Conservation (phyloP, 30 jellyfish, hydroid and myxozoan genomes). For the Clytia hemisphaerica region DNA sequence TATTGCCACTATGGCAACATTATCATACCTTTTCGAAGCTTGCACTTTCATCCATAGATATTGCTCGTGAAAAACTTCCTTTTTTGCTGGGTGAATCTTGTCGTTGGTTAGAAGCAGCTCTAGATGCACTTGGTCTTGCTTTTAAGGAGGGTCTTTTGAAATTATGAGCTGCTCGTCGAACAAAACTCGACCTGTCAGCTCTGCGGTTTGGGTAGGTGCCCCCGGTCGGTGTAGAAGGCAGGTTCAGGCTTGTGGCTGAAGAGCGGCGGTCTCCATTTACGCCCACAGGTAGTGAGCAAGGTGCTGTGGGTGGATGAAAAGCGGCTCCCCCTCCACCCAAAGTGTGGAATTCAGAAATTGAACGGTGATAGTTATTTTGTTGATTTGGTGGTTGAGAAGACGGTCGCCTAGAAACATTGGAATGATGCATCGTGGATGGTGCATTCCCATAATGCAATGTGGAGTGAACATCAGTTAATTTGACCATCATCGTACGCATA, state of each 20-base stretch:
- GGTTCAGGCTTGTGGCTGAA: background rate
- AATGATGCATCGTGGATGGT: background rate
- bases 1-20: no score
- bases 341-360: slow-evolving; percentile 5
- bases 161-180: slow-evolving; percentile 45
- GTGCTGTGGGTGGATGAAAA: background rate
- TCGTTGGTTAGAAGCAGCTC: no score
- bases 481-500: background rate
- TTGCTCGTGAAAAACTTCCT: no score
- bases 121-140: background rate
- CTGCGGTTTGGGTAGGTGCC: background rate
- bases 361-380: slow-evolving; percentile 2
- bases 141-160: slow-evolving; percentile 44
- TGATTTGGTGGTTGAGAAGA: no score
- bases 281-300: no score
- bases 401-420: background rate
- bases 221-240: background rate
- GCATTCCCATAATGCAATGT: background rate
- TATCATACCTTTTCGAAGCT: no score
- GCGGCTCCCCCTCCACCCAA: background rate
- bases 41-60: no score
- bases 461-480: background rate
- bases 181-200: slow-evolving; percentile 8
- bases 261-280: no score
- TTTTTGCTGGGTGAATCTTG: no score